Percentiles rank a stretch among this genome's conserved stretches.
Conservation (phyloP, 2,113 vertebrate genomes). For the Dendropsophus ebraccatus region DNA sequence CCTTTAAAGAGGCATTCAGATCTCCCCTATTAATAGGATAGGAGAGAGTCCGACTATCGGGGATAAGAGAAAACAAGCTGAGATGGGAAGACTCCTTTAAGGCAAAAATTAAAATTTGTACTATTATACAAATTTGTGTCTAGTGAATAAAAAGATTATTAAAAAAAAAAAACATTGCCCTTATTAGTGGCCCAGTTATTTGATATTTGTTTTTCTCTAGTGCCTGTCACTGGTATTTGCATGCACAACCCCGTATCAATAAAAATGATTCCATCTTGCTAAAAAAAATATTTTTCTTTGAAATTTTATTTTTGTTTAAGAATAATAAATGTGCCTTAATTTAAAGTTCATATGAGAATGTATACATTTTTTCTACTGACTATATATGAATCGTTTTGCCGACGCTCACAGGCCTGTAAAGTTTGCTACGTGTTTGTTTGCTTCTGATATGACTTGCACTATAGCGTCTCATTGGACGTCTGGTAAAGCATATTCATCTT, state of each 20-base stretch:
- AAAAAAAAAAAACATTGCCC: neutral
- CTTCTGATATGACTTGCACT: slow-evolving; percentile 40
- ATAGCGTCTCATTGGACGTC: neutral
- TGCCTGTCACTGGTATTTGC: neutral
- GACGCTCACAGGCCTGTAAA: slow-evolving; percentile 23
- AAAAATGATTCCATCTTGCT: neutral
- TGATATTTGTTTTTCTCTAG: neutral
- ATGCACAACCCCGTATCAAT: neutral
- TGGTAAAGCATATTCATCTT: neutral
- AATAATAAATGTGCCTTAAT: slow-evolving; percentile 47
- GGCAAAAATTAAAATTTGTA: too few species aligned
- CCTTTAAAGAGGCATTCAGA: too few species aligned
- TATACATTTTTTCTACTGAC: slow-evolving; percentile 43
- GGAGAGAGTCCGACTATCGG: too few species aligned
- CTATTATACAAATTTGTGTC: too few species aligned
- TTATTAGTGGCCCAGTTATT: neutral
- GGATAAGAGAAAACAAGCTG: too few species aligned
- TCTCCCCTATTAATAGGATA: too few species aligned
- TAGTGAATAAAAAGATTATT: too few species aligned
- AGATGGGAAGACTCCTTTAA: too few species aligned
- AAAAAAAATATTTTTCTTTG: slow-evolving; percentile 9
- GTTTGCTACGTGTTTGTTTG: slow-evolving; percentile 9
- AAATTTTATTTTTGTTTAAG: slow-evolving; percentile 34
- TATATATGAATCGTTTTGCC: slow-evolving; percentile 24
- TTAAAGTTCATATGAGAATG: slow-evolving; percentile 40